Percentiles rank a stretch among this genome's conserved stretches.
phyloP scores from a whole-genome alignment of 2,888 invertebrate species.

The Drosophila barbarae region DNA sequence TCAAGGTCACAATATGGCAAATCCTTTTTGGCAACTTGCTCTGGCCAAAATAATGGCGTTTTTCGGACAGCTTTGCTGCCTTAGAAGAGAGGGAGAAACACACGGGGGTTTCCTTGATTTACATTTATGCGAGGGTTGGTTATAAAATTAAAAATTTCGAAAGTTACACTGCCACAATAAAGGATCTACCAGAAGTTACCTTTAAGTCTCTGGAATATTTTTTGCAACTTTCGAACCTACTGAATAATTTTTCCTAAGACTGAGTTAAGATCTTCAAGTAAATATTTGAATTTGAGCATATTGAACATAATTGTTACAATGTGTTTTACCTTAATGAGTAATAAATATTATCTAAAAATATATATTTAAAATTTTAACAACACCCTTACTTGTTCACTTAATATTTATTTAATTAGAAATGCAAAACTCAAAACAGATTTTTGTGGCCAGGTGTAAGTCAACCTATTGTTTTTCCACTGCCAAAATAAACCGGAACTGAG shows the following conservation, averaged over 20 bases:
- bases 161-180: background rate
- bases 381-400: too few species aligned
- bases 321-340: too few species aligned
- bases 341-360: too few species aligned
- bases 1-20: conserved; percentile 43
- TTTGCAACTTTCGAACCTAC: background rate
- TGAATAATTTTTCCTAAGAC: background rate
- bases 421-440: background rate
- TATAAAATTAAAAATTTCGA: background rate
- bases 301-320: too few species aligned
- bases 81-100: too few species aligned
- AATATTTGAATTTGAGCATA: too few species aligned
- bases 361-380: too few species aligned
- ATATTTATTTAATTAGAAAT: background rate
- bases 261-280: too few species aligned
- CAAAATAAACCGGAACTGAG: conserved; percentile 28
- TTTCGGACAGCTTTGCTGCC: background rate
- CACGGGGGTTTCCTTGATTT: conserved; percentile 8
- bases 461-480: background rate
- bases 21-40: conserved; percentile 40
- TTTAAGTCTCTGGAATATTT: background rate
- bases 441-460: background rate
- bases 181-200: background rate
- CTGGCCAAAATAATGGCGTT: conserved; percentile 6
- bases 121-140: conserved; percentile 23